Evolutionary conservation across 2,113 vertebrate genomes (phyloP).

Genomic region (Pitta sordida): DNA sequence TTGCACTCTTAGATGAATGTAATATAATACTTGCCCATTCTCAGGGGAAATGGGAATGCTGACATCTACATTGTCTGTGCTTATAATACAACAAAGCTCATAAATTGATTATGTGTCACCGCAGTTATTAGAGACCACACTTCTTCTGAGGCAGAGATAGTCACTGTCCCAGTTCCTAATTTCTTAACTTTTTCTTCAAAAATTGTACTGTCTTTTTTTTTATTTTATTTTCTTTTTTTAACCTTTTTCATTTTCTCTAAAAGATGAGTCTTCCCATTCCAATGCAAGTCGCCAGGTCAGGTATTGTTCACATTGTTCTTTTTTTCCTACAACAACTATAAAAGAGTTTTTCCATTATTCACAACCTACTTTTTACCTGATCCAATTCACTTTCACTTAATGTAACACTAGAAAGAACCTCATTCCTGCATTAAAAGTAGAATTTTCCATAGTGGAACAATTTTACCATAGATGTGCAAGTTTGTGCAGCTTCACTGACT

Average conservation of each 20-base stretch:
- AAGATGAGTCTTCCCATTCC: neutral
- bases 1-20: neutral
- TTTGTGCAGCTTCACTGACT: neutral
- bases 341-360: neutral
- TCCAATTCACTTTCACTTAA: neutral
- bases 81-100: neutral
- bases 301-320: neutral
- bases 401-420: neutral
- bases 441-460: neutral
- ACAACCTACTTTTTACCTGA: neutral
- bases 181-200: neutral
- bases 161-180: neutral
- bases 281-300: neutral
- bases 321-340: neutral
- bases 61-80: neutral
- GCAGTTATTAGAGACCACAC: neutral
- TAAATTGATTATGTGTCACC: slow-evolving; percentile 8
- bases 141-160: neutral
- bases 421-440: neutral
- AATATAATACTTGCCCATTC: neutral
- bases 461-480: neutral
- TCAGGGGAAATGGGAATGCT: neutral
- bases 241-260: neutral
- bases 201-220: neutral
- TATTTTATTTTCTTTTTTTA: accelerated